Conservation (phyloP, 2,888 invertebrate species). For the Cryptops parisi region DNA sequence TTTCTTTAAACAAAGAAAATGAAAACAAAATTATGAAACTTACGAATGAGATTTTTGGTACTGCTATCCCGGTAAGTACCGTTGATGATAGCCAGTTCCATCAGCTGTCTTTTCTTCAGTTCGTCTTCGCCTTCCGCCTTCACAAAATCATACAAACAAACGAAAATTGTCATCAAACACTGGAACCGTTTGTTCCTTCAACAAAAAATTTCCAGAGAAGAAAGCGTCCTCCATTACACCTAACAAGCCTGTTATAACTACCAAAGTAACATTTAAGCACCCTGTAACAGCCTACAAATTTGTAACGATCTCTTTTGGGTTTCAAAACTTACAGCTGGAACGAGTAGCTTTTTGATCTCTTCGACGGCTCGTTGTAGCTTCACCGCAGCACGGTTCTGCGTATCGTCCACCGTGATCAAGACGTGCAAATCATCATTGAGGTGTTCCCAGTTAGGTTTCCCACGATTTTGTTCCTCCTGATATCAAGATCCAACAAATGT, state of each 20-base stretch:
- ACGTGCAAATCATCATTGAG: conserved; percentile 97
- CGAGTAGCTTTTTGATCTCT: conserved; percentile 92
- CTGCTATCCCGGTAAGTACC: conserved; percentile 98
- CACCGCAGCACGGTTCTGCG: conserved; percentile 87
- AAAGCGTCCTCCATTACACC: not conserved
- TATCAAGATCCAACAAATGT: not conserved
- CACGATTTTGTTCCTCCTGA: conserved; percentile 96
- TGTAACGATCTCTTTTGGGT: no score
- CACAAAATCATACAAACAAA: conserved; percentile 35
- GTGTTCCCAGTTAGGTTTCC: conserved; percentile 99
- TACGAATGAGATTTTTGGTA: conserved; percentile 41
- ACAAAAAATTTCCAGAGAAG: no score
- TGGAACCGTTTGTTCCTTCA: no score
- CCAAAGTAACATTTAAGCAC: no score
- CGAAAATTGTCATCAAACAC: not conserved
- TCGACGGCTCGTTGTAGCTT: conserved; percentile 93
- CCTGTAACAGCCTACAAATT: no score
- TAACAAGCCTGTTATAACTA: not conserved
- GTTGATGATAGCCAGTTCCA: conserved; percentile 99
- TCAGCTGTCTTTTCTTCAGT: conserved; percentile 96
- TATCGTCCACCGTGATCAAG: conserved; percentile 95
- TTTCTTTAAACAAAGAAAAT: no score
- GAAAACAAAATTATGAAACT: no score
- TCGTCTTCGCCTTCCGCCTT: conserved; percentile 99
- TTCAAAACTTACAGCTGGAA: conserved; percentile 58